Base-by-base conservation (phyloP, 1,140 invertebrate species). In the Acyrthosiphon pisum region DNA sequence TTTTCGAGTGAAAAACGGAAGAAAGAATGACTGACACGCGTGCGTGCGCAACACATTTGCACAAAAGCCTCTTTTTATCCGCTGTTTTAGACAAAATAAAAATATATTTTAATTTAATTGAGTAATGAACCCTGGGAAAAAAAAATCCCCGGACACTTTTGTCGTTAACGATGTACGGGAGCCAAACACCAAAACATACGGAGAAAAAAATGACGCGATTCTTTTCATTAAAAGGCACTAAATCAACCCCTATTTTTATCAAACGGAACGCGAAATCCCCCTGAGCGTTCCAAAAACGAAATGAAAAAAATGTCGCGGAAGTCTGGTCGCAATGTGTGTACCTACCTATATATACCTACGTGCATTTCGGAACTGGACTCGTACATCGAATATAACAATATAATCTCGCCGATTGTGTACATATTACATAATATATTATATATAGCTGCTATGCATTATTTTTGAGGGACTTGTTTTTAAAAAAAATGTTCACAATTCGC, bases 41-140 rank as follows among this genome's bases (percentile, higher is more conserved):
- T 50, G 35, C 37, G 35, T 48, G 23, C 44, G 48, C 22, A 76
- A 76, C 81, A 53, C 91, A 37, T 53, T 92, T 84, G 46, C 48
- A 81, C 89, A 91, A 81, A 76, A 35, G 44, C 22, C 41, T 81
- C 8, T 68, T 60, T 20, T 46, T 41, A n/a, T 46, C 44, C 41
- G 41, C 4, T 76, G 48, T 48, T 91, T 48, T 92, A 84, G 44
- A 83, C 91, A 37, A 90, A 90, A 86, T 86, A 90, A 90, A 68
- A 90, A 91, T 91, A 76, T 91, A 91, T 92, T 92, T 92, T 84
- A 92, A 84, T 92, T 92, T 92, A 92, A 92, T 92, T 92, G 91
- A 92, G 91, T 92, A 84, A 91, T 92, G 91, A 84, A 92, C 76
- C 91, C 76, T 92, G 91, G 91, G 91, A 92, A 92, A 91, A 53